Evolutionary conservation across 92 coral and sea anemone genomes (phyloP), one percentile per base, ranked within the genome.

Genomic region (Zoanthus sociatus): DNA sequence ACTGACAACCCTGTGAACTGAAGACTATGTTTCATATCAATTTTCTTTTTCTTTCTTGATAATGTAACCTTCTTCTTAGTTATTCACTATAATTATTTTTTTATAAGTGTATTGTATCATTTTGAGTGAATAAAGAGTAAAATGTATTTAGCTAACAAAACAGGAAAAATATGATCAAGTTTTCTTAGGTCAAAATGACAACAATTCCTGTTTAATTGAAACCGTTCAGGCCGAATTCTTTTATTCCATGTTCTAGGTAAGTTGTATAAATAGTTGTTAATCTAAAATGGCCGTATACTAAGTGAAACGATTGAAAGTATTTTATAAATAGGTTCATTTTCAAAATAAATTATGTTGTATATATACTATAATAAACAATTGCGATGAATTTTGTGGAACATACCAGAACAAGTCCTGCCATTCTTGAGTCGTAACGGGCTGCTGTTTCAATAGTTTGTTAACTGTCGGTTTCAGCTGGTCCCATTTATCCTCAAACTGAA

Each of bases 321-420:
- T 26, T 31, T 69, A 9, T 69, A 26, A 26, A 26, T 26, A 11
- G 3, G 42, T 37, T 37, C 42, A 37, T 33, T 54, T 77, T 63
- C 26, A 77, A 66, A 77, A 26, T 14, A 51, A 11, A 9, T 77
- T 32, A 51, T 30, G 8, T 51, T 53, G 10, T 30, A 26, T 26
- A 26, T 26, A 26, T 26, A 16, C 11, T 45, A 21, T 6, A 3
- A 54, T n/a, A 3, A 77, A 77, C 82, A 31, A 31, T 7, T 3
- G 26, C 78, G 26, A 75, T 20, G 42, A 76, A 20, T 9, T 50
- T 7, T 48, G 8, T 20, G 74, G 67, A 15, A 85, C 96, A 86
- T 76, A 97, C 99, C 99, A 97, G 72, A 97, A 97, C n/a, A 97
- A 87, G 86, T 92, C 94, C 61, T 97, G 99, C 99, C 99, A 97